These are phyloP conservation scores for Rhizomys pruinosus DNA, from an alignment of 2,113 vertebrate genomes.

Conservation along the genomic window DNA sequence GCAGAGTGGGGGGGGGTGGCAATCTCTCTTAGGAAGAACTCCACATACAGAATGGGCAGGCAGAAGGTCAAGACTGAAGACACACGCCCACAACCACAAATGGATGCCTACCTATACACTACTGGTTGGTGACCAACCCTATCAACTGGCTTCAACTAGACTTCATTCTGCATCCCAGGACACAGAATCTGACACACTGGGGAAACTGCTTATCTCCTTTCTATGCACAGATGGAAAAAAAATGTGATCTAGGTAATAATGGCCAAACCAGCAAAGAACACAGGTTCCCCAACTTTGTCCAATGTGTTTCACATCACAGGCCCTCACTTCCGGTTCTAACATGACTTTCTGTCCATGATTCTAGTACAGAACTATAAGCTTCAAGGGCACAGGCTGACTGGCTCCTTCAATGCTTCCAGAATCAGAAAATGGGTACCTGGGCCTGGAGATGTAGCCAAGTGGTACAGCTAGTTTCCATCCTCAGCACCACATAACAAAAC, in stretches of 20 bases:
- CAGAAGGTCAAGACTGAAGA: neutral
- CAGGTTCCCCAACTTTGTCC: neutral
- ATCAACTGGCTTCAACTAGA: neutral
- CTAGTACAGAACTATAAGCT: neutral
- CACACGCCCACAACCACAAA: neutral
- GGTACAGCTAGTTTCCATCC: neutral
- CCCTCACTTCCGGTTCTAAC: neutral
- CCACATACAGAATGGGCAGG: neutral
- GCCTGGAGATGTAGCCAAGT: neutral
- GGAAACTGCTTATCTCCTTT: fast-evolving
- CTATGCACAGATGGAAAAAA: fast-evolving
- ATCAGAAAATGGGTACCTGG: neutral
- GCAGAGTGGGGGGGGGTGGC: fast-evolving
- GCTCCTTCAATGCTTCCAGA: neutral
- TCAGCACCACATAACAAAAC: neutral
- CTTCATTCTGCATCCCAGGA: neutral
- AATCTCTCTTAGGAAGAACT: neutral
- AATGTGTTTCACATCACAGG: neutral
- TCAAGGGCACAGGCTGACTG: neutral
- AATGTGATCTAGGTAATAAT: fast-evolving
- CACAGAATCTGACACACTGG: neutral
- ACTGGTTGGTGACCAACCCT: neutral
- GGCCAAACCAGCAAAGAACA: neutral
- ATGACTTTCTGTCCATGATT: neutral
- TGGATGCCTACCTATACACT: fast-evolving